Percentiles rank a stretch among this genome's conserved stretches.
phyloP scores from a whole-genome alignment of 2,113 vertebrate species.

The Oriolus oriolus region DNA sequence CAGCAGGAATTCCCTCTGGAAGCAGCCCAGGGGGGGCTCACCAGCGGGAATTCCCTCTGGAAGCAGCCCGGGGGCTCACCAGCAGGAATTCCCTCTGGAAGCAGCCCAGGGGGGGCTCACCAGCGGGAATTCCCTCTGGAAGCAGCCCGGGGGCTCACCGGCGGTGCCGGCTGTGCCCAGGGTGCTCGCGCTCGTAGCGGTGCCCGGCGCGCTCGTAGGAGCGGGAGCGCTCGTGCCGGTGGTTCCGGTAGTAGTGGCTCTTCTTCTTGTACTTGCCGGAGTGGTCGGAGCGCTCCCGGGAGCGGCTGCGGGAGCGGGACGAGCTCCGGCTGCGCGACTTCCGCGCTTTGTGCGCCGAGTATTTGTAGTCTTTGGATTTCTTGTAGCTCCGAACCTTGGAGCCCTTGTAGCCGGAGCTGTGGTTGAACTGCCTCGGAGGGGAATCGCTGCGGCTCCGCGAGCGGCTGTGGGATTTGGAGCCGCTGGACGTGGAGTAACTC shows the following conservation, averaged over 20 bases:
- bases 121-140: background rate
- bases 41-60: accelerated
- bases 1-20: accelerated
- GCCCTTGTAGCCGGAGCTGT: constrained; percentile 47
- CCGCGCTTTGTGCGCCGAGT: constrained; percentile 30
- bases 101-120: background rate
- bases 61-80: background rate
- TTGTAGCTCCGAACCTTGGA: constrained; percentile 69
- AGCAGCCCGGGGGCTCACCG: constrained; percentile 4
- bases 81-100: background rate
- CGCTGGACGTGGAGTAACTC: constrained; percentile 74
- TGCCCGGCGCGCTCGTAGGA: constrained; percentile 73
- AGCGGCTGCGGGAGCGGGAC: constrained; percentile 71
- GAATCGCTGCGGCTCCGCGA: constrained; percentile 80
- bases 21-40: accelerated
- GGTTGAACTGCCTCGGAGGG: constrained; percentile 70
- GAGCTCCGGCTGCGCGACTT: constrained; percentile 67
- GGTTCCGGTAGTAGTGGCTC: constrained; percentile 71
- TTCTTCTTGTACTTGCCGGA: constrained; percentile 80
- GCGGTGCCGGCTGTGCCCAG: constrained; percentile 72
- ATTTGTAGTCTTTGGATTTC: constrained; percentile 75
- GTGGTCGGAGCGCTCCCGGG: constrained; percentile 69
- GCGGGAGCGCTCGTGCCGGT: constrained; percentile 64
- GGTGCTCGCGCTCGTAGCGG: constrained; percentile 73
- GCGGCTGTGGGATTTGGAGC: constrained; percentile 79